phyloP scores from a whole-genome alignment of 1,140 invertebrate genomes.

The Zaprionus davidi region DNA sequence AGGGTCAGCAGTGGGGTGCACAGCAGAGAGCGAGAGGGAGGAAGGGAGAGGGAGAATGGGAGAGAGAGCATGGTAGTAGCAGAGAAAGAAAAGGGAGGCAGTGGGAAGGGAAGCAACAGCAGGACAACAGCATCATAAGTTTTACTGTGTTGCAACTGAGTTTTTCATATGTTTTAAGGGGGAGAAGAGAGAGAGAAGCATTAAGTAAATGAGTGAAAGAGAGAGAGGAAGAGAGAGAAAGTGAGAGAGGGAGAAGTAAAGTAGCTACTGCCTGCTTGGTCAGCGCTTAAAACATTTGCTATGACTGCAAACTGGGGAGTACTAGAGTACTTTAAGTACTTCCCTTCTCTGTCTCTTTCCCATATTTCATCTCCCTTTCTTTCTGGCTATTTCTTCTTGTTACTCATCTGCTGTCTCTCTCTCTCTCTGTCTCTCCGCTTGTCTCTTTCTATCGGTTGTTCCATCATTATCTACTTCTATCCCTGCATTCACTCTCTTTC shows the following conservation, averaged over 20 bases:
- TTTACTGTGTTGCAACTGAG: not conserved
- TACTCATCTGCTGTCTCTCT: not conserved
- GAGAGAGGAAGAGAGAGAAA: not conserved
- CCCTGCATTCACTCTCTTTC: not conserved
- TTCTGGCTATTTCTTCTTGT: not conserved
- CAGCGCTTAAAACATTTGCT: not conserved
- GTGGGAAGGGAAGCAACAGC: not conserved
- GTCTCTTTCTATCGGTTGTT: not conserved
- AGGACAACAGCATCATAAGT: not conserved
- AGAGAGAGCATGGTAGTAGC: not conserved
- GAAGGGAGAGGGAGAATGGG: not conserved
- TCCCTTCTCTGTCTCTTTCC: not conserved
- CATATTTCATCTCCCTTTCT: no score
- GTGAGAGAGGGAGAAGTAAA: not conserved
- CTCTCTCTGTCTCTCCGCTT: not conserved
- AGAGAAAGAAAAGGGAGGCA: not conserved
- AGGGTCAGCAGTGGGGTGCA: not conserved
- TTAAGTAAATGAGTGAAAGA: not conserved
- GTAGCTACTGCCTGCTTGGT: not conserved
- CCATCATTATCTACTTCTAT: not conserved
- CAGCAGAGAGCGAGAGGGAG: not conserved
- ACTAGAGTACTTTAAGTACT: not conserved
- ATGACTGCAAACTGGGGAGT: not conserved
- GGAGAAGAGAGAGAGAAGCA: not conserved
- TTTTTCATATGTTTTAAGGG: constrained; percentile 1